These are phyloP conservation scores for Periophthalmus magnuspinnatus DNA, from an alignment of 2,797 vertebrate species.

Conservation along the genomic window DNA sequence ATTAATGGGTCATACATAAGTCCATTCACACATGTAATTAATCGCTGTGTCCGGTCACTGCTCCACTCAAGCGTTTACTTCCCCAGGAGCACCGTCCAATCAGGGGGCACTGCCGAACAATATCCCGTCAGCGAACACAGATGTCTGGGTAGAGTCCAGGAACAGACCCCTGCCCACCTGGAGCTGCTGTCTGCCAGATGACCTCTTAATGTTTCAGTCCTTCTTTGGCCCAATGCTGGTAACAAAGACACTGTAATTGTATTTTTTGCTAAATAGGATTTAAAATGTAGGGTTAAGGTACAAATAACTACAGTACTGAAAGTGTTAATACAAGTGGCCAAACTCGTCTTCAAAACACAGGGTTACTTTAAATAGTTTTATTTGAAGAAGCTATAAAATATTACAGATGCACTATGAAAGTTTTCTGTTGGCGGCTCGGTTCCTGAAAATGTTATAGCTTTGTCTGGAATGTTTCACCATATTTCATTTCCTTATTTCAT, in stretches of 20 bases:
- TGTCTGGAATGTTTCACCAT: no score
- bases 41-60: constrained; percentile 24
- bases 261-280: constrained; percentile 8
- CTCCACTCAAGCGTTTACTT: constrained; percentile 43
- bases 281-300: neutral
- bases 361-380: no score
- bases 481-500: no score
- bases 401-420: no score
- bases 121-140: constrained; percentile 35
- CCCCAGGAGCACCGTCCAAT: constrained; percentile 17
- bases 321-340: neutral
- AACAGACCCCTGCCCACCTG: constrained; percentile 50
- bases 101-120: constrained; percentile 5
- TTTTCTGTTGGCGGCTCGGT: no score
- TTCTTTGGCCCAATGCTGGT: constrained; percentile 30
- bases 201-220: constrained; percentile 69
- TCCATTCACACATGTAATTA: constrained; percentile 33
- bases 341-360: no score
- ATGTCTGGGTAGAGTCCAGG: constrained; percentile 32
- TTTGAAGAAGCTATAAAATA: no score
- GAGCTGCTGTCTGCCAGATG: constrained; percentile 50
- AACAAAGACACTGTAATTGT: constrained; percentile 19
- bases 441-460: no score
- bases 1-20: constrained; percentile 51
- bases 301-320: neutral